These are phyloP conservation scores for Tyria jacobaeae DNA, from an alignment of 2,888 invertebrate genomes.

Conservation along the genomic window DNA sequence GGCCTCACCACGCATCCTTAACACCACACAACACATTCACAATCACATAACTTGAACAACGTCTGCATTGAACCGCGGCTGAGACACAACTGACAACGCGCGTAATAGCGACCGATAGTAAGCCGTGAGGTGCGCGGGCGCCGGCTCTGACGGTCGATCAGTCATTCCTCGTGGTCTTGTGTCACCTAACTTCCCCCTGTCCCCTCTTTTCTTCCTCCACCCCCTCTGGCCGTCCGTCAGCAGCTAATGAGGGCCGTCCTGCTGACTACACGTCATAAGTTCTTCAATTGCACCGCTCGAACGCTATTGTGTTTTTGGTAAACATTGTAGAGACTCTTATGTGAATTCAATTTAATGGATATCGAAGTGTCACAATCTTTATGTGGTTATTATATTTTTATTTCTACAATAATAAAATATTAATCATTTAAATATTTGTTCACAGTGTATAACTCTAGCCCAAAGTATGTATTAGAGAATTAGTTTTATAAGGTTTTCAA, in stretches of 20 bases:
- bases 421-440: not conserved
- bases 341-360: slow-evolving; percentile 30
- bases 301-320: slow-evolving; percentile 45
- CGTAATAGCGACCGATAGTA: slow-evolving; percentile 50
- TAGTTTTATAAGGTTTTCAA: no score
- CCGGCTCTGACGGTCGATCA: slow-evolving; percentile 78
- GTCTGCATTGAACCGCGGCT: slow-evolving; percentile 80
- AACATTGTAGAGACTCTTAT: slow-evolving; percentile 35
- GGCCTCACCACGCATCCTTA: slow-evolving; percentile 84
- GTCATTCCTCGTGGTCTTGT: slow-evolving; percentile 76
- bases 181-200: slow-evolving; percentile 67
- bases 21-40: slow-evolving; percentile 75
- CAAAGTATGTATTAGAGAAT: not conserved
- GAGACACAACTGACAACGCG: slow-evolving; percentile 71
- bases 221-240: slow-evolving; percentile 33
- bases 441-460: not conserved
- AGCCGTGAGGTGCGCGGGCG: slow-evolving; percentile 76
- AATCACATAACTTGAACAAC: slow-evolving; percentile 68
- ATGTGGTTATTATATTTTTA: slow-evolving; percentile 7
- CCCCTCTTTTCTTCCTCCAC: slow-evolving; percentile 36
- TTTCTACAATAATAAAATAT: not conserved
- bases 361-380: slow-evolving; percentile 15
- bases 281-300: slow-evolving; percentile 43
- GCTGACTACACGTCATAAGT: slow-evolving; percentile 52
- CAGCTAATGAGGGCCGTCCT: slow-evolving; percentile 80